These are phyloP conservation scores for Pentamera pediparva DNA, from an alignment of 53 echinoderm and acorn worm genomes.

Conservation along the genomic window DNA sequence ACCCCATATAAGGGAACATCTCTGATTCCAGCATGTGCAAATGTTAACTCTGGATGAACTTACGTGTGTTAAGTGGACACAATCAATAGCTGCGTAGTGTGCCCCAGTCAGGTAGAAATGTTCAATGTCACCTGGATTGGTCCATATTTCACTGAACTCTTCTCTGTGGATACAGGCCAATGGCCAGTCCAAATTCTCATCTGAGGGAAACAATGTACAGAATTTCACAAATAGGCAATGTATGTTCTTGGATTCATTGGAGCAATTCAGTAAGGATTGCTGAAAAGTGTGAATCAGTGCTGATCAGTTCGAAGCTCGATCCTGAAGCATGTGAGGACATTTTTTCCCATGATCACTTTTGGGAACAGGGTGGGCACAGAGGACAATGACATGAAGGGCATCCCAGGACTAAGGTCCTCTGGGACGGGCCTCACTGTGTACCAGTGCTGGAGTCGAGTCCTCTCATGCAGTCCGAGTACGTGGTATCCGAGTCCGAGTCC, in stretches of 20 bases:
- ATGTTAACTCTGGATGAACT: background rate
- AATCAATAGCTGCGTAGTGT: slow-evolving; percentile 77
- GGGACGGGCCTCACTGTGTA: too few species aligned
- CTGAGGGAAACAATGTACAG: background rate
- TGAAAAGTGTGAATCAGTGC: background rate
- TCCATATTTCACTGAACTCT: slow-evolving; percentile 54
- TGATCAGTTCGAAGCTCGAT: background rate
- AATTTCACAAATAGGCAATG: background rate
- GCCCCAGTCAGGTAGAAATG: slow-evolving; percentile 66
- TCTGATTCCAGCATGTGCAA: background rate
- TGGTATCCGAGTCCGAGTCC: too few species aligned
- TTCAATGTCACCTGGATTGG: slow-evolving; percentile 49
- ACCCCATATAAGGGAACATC: background rate
- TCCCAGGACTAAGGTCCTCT: too few species aligned
- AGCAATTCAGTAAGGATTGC: background rate
- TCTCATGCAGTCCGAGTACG: too few species aligned
- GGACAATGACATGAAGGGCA: too few species aligned
- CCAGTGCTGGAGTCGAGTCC: too few species aligned
- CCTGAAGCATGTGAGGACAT: too few species aligned
- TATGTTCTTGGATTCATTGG: background rate
- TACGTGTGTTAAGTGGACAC: slow-evolving; percentile 88
- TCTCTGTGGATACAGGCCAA: slow-evolving; percentile 82
- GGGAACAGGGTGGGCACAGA: too few species aligned
- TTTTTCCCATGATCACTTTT: too few species aligned
- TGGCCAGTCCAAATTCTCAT: slow-evolving; percentile 71